Base-by-base conservation (phyloP, 1,140 invertebrate species). In the Acromyrmex charruanus region DNA sequence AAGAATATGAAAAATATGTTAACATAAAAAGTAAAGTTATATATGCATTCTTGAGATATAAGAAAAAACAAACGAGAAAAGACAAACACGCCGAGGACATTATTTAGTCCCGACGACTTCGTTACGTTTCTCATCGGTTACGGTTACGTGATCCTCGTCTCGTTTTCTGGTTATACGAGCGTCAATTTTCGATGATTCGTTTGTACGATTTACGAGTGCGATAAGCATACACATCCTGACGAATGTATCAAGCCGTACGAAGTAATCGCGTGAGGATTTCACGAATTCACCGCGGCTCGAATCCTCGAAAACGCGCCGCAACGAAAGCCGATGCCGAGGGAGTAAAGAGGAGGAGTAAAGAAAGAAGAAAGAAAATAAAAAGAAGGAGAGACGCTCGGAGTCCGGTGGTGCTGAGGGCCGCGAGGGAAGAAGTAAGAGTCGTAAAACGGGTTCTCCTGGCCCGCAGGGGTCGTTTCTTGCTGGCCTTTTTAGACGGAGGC, bases 371-470 rank as follows among this genome's bases (percentile, higher is more conserved):
- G n/a, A 31, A 72, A 58, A 5, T 10, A 58, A 74, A n/a, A n/a
- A 44, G 53, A 55, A 44, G 21, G 14, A 84, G 53, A 28, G 75
- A 58, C 12, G 63, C 71, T 61, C 28, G 68, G 25, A 63, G 55
- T 35, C 61, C 61, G 58, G 44, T 44, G 39, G 35, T 74, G 58
- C 82, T 35, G 77, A 82, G 74, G 75, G 81, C 81, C 66, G 80
- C 77, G 82, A 88, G 77, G 82, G 66, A 86, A 86, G 77, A 71
- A 86, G 85, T 82, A 86, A 84, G 69, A 87, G 89, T 89, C 85
- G 89, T 86, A 88, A 87, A 91, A 91, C 90, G 89, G 85, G 90
- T 91, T 91, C 88, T 88, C 74, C 75, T 85, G 82, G 72, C 88
- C 85, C 81, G 28, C 81, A 79, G 88, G 85, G 88, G 88, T 86